These are phyloP conservation scores for Ursus arctos DNA, from an alignment of 2,113 vertebrate species.

Conservation along the genomic window DNA sequence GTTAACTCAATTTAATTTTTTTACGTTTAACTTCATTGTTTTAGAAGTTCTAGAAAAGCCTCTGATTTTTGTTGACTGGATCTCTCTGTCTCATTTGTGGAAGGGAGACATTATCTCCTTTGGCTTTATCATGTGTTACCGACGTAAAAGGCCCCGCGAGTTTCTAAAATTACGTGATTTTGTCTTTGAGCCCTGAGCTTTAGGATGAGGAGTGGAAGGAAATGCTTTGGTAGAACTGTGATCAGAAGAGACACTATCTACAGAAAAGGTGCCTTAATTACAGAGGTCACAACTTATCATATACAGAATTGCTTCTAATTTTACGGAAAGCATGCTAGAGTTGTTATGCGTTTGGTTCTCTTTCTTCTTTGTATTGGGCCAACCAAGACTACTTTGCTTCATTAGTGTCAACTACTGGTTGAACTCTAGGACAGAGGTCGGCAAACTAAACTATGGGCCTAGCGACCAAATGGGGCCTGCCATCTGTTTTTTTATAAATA, in stretches of 20 bases:
- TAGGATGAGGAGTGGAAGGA: background rate
- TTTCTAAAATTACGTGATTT: slow-evolving; percentile 11
- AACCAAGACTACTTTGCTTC: slow-evolving; percentile 1
- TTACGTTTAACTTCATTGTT: background rate
- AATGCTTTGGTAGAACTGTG: background rate
- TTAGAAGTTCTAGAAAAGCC: background rate
- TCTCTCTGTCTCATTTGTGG: slow-evolving; percentile 51
- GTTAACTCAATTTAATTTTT: background rate
- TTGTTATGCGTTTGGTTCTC: background rate
- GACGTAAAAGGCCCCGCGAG: background rate
- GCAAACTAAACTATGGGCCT: background rate
- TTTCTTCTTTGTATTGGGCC: background rate
- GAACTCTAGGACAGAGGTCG: background rate
- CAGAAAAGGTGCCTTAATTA: background rate
- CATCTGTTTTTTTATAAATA: slow-evolving; percentile 44
- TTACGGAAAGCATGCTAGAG: background rate
- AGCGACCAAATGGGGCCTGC: background rate
- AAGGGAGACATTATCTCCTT: slow-evolving; percentile 20
- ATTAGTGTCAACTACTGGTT: background rate
- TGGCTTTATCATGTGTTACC: slow-evolving; percentile 1
- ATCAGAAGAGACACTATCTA: background rate
- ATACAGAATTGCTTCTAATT: background rate
- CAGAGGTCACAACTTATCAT: background rate
- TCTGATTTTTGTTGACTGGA: background rate
- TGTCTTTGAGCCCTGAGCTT: background rate